Percentiles rank a stretch among this genome's conserved stretches.
Evolutionary conservation across 2,797 vertebrate species (phyloP).

Genomic region (Coregonus sp.): DNA sequence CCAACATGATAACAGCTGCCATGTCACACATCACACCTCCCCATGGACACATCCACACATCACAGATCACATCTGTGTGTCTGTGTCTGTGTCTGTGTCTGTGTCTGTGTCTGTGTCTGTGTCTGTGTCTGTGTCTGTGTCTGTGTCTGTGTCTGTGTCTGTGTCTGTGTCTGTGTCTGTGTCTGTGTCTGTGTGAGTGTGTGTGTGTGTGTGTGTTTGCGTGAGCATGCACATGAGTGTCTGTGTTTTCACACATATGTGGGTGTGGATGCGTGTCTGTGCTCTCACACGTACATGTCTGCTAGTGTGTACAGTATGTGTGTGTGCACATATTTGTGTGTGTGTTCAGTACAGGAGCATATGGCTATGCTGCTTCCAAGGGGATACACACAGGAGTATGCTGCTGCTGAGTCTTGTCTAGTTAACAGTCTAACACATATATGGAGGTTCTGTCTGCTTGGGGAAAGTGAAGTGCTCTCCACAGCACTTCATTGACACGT

Average conservation of each 20-base stretch:
- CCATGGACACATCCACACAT: not conserved
- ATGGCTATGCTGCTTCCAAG: not conserved
- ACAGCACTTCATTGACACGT: not conserved
- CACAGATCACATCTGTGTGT: slow-evolving; percentile 1
- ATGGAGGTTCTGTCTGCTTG: not conserved
- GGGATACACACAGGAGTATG: not conserved
- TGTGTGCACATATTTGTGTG: not conserved
- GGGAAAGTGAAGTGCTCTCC: not conserved
- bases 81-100: slow-evolving; percentile 12
- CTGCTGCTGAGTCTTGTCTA: not conserved
- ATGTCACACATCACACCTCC: slow-evolving; percentile 1
- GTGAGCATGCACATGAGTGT: not conserved
- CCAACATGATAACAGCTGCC: slow-evolving; percentile 12
- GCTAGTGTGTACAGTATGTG: not conserved
- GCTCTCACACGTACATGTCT: not conserved
- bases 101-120: not conserved
- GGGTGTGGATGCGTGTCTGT: not conserved
- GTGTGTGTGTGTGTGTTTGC: not conserved
- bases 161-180: not conserved
- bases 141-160: not conserved
- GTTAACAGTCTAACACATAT: not conserved
- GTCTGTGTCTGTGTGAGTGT: not conserved
- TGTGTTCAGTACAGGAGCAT: not conserved
- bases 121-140: not conserved
- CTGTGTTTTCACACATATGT: not conserved